Conservation (phyloP, 2,113 vertebrate species). For the Spilogale gracilis region DNA sequence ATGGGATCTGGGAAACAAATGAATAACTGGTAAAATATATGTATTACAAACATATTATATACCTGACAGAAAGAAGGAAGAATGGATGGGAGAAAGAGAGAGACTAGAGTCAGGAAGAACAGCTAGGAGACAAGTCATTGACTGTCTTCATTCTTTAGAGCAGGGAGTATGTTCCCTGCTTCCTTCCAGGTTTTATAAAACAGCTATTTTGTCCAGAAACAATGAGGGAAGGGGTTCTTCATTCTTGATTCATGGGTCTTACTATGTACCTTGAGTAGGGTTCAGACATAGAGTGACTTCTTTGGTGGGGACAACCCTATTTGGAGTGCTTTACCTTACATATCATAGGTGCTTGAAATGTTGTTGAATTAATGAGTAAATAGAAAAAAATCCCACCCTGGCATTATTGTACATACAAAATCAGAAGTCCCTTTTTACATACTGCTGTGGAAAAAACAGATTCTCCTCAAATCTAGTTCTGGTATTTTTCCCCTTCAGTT, state of each 20-base stretch:
- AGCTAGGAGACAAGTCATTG: background rate
- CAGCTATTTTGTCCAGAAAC: background rate
- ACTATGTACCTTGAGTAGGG: background rate
- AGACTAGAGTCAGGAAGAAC: background rate
- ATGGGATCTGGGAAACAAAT: background rate
- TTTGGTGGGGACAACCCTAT: background rate
- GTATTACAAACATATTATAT: background rate
- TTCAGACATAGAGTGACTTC: background rate
- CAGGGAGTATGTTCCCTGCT: background rate
- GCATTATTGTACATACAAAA: background rate
- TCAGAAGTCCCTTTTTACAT: background rate
- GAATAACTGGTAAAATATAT: background rate
- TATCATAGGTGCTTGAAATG: background rate
- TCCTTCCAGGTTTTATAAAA: background rate
- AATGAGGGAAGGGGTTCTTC: background rate
- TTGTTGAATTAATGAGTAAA: background rate
- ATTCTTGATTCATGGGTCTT: background rate
- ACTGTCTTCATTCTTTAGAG: background rate
- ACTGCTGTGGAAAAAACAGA: background rate
- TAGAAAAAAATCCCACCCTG: background rate
- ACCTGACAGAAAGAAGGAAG: background rate
- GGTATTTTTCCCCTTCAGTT: background rate
- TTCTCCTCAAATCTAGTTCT: background rate
- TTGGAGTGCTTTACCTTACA: background rate
- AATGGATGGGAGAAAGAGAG: background rate